Conservation (phyloP, 2,113 vertebrate species). For the Phoxinus phoxinus region DNA sequence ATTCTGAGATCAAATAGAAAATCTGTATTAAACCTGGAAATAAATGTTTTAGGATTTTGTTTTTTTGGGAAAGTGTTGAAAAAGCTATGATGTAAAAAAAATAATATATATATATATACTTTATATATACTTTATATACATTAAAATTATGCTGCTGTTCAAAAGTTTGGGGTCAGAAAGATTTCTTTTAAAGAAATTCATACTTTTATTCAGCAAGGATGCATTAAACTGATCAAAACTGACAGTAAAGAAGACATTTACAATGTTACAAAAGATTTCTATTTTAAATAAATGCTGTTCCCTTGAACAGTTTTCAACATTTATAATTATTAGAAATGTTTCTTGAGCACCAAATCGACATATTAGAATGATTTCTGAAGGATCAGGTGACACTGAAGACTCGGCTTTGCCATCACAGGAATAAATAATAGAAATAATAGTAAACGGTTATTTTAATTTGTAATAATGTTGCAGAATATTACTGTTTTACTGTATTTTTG, state of each 20-base stretch:
- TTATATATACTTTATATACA: too few relatives aligned
- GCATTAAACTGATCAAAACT: neutral
- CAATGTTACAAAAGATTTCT: neutral
- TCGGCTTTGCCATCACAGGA: neutral
- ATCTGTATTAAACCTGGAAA: neutral
- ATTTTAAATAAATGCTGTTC: neutral
- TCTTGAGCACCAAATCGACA: neutral
- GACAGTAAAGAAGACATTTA: neutral
- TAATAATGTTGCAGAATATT: neutral
- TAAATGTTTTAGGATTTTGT: neutral
- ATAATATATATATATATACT: too few relatives aligned
- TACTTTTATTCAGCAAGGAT: neutral
- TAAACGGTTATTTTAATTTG: neutral
- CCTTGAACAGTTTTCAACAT: neutral
- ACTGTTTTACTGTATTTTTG: neutral
- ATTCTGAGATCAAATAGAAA: neutral
- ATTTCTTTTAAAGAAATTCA: neutral
- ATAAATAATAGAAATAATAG: neutral
- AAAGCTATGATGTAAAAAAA: too few relatives aligned
- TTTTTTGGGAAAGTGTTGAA: too few relatives aligned
- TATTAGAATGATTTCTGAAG: neutral
- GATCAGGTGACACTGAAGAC: neutral
- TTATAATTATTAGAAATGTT: neutral
- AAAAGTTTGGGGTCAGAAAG: neutral
- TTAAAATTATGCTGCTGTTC: too few relatives aligned